These are phyloP conservation scores for Patella pellucida DNA, from an alignment of 2,888 invertebrate species.

Conservation along the genomic window DNA sequence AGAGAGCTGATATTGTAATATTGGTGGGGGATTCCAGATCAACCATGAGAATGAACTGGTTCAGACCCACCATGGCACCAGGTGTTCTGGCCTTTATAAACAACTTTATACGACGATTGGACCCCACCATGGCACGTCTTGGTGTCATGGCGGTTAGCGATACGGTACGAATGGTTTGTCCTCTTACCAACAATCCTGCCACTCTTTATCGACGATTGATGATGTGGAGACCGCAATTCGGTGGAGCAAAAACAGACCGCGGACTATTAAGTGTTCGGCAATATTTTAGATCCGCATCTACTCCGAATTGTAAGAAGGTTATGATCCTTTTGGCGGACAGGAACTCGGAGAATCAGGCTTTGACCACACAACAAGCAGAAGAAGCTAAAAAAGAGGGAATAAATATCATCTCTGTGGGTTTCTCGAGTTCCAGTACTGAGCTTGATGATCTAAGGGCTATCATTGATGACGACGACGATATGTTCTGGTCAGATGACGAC, in stretches of 20 bases:
- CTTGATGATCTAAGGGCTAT: background rate
- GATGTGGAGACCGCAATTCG: background rate
- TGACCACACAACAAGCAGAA: background rate
- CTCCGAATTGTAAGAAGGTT: background rate
- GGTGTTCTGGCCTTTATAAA: background rate
- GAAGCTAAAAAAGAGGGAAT: background rate
- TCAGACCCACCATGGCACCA: background rate
- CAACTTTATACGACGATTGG: background rate
- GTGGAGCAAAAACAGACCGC: background rate
- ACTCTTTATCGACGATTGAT: background rate
- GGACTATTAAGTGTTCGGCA: background rate
- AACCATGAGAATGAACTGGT: background rate
- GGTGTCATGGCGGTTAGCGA: conserved; percentile 2
- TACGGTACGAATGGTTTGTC: background rate
- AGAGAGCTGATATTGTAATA: background rate
- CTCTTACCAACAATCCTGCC: background rate
- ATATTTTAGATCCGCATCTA: background rate
- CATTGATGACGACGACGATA: background rate
- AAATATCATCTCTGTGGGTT: background rate
- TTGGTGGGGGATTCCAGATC: background rate
- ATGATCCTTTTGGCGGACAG: background rate
- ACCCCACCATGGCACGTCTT: background rate
- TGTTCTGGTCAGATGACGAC: background rate
- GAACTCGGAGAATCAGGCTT: background rate
- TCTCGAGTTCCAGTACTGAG: background rate